Evolutionary conservation across 64 coral and sea anemone species (phyloP).

Genomic region (Pocillopora damicornis): DNA sequence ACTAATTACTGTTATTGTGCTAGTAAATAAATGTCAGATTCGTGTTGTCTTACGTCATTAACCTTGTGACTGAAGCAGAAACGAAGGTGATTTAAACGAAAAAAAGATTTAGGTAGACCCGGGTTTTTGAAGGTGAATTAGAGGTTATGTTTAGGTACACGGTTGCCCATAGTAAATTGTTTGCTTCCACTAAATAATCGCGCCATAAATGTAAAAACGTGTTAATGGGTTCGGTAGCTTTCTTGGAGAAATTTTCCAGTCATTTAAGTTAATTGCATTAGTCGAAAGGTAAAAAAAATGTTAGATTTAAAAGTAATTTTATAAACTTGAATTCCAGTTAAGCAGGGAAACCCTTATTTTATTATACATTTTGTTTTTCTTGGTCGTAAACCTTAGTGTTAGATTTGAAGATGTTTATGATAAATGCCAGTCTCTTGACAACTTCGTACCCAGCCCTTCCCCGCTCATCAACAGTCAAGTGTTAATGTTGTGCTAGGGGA

Average conservation of each 20-base stretch:
- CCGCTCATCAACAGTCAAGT: too few relatives aligned
- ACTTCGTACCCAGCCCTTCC: too few relatives aligned
- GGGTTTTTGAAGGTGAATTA: too few relatives aligned
- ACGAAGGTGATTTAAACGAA: neutral
- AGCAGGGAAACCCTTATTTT: neutral
- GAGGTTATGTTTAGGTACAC: too few relatives aligned
- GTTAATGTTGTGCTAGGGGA: too few relatives aligned
- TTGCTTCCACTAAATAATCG: neutral
- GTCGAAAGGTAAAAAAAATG: neutral
- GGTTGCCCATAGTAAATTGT: neutral
- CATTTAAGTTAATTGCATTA: conserved; percentile 6
- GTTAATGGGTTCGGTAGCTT: too few relatives aligned
- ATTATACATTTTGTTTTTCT: neutral
- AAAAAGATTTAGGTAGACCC: too few relatives aligned
- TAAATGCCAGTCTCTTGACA: too few relatives aligned
- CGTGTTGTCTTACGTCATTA: neutral
- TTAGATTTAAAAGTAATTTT: neutral
- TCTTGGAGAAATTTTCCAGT: neutral
- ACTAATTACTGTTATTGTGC: neutral
- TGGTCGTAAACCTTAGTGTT: too few relatives aligned
- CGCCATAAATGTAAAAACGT: neutral
- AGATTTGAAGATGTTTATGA: too few relatives aligned
- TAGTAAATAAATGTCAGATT: neutral
- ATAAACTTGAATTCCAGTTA: neutral
- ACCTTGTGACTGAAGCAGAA: neutral